Evolutionary conservation across 2,888 invertebrate species (phyloP), one percentile per base, ranked within the genome.

Genomic region (Unio pictorum): DNA sequence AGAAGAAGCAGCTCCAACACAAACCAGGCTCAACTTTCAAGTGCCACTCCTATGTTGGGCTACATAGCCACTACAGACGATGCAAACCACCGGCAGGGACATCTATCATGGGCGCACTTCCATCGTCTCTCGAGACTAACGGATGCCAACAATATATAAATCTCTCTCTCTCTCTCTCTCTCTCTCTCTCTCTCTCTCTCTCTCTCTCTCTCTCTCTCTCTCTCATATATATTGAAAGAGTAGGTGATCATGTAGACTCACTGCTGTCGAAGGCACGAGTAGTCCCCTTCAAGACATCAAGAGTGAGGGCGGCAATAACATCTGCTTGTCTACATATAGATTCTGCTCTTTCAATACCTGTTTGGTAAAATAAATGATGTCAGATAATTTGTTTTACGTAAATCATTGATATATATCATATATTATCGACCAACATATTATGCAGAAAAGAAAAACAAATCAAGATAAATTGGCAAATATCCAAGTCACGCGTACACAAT

Each of bases 271-370:
- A 94, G 23, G 93, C 93, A 75, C 92, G 88, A 1, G 92, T 92
- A 4, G 93, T 93, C 67, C 93, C 93, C 85, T 93, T 94, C 64
- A 94, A 89, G 3, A 93, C 93, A 84, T 94, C 93, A 60, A 94
- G 85, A 2, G 93, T 92, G 67, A 94, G 85, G 1, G 93, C 93
- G 0, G 93, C 93, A 17, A 93, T 92, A 11, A 94, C 91, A 84
- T 93, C 93, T 1, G 93, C 93, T 84, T 93, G 93, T 70, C 92
- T 88, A 2, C 93, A 92, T 67, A 93, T 92, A 69, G 90, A 91
- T 61, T 91, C 90, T 0, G 93, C 92, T 76, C 93, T 86, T 84
- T 93, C 92, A 2, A 93, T 91, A 7, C 93, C 93, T 92, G 76
- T 18, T 56, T 64, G 59, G 4, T 34, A 73, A 61, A 60, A 45